Evolutionary conservation across 2,113 vertebrate genomes (phyloP).

Genomic region (Megatriorchis doriae): DNA sequence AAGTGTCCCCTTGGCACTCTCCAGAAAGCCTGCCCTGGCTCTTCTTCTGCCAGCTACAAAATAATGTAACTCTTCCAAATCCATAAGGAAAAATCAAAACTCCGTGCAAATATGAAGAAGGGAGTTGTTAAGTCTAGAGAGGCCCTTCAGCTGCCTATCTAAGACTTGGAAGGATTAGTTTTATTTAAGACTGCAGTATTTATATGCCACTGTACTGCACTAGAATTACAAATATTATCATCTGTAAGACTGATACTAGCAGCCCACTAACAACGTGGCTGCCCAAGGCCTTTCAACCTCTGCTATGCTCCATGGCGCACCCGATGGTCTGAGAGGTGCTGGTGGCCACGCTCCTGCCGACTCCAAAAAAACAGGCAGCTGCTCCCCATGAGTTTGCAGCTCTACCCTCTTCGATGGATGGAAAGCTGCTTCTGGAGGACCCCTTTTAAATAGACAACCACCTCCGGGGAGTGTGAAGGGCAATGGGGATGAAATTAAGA

Average conservation of each 20-base stretch:
- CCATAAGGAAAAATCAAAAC: neutral
- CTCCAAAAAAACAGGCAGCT: neutral
- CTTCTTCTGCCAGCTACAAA: neutral
- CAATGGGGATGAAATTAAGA: neutral
- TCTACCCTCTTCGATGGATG: neutral
- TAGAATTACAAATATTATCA: neutral
- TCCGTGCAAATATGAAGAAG: neutral
- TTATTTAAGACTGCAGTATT: neutral
- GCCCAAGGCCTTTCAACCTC: neutral
- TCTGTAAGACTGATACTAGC: neutral
- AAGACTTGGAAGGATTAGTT: neutral
- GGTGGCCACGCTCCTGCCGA: fast-evolving
- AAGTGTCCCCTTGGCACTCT: neutral
- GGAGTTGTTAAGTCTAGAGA: neutral
- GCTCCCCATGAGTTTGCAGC: neutral
- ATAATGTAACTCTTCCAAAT: neutral
- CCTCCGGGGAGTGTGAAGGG: neutral
- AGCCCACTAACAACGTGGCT: neutral
- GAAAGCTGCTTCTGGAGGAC: neutral
- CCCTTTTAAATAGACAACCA: neutral
- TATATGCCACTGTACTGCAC: neutral
- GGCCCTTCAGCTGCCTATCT: neutral
- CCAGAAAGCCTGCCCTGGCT: neutral
- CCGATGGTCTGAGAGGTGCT: neutral
- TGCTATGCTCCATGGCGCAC: neutral